These are phyloP conservation scores for Meiosimyza platycephala DNA, from an alignment of 2,888 invertebrate species.

Conservation along the genomic window DNA sequence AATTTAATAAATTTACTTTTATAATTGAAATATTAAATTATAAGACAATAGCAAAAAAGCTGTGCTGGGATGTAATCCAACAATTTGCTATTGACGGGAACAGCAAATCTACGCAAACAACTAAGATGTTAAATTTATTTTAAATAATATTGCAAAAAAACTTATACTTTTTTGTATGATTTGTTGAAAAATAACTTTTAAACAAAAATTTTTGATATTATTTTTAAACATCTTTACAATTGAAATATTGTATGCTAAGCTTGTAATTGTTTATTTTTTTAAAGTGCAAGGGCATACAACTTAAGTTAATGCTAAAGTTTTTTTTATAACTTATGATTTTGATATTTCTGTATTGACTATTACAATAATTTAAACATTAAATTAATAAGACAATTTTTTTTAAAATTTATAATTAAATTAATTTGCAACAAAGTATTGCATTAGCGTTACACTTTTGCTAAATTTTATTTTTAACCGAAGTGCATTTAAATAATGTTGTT, in stretches of 20 bases:
- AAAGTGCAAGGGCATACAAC: conserved; percentile 3
- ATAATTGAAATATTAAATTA: conserved; percentile 2
- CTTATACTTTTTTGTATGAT: conserved; percentile 4
- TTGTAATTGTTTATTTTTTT: conserved; percentile 8
- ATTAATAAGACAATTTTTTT: neutral
- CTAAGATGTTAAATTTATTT: conserved; percentile 8
- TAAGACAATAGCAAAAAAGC: neutral
- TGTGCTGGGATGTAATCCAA: neutral
- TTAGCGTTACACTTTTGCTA: conserved; percentile 14
- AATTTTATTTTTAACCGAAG: conserved; percentile 19
- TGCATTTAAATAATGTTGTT: conserved; percentile 16
- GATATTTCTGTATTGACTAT: conserved; percentile 11
- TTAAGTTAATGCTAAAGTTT: neutral
- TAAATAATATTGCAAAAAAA: conserved; percentile 27
- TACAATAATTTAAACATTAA: conserved; percentile 25
- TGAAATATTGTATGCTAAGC: conserved; percentile 12
- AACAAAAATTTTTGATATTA: no score
- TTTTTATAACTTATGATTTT: conserved; percentile 27
- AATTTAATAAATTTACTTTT: conserved; percentile 26
- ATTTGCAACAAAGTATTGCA: conserved; percentile 34
- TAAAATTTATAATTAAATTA: conserved; percentile 35
- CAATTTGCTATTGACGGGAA: conserved; percentile 1
- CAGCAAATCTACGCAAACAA: neutral
- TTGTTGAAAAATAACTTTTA: neutral
- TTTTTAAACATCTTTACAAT: conserved; percentile 12